Conservation (phyloP, 2,888 invertebrate species). For the Eueremaeus valkanovi region DNA sequence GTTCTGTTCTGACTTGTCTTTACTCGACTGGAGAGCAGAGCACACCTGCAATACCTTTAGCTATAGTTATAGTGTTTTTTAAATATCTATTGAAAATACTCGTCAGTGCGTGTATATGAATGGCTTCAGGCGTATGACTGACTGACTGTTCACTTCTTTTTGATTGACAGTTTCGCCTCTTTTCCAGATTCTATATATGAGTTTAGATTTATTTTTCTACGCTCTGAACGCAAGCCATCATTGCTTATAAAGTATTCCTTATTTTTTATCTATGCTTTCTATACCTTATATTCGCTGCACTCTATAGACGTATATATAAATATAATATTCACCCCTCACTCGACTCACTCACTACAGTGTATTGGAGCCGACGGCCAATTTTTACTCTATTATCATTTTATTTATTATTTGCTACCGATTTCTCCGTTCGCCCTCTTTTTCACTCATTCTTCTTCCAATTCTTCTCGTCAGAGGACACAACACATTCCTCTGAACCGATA, state of each 20-base stretch:
- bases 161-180: conserved; percentile 36
- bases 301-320: background rate
- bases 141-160: background rate
- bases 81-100: background rate
- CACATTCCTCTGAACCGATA: background rate
- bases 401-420: background rate
- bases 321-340: background rate
- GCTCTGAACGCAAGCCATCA: background rate
- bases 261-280: background rate
- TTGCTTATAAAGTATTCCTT: background rate
- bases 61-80: conserved; percentile 14
- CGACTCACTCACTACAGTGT: too few relatives aligned
- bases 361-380: background rate
- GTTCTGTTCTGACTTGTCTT: background rate
- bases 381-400: background rate
- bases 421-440: background rate
- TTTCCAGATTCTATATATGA: conserved; percentile 22
- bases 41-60: conserved; percentile 29
- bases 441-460: background rate
- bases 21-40: background rate
- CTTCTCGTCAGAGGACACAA: conserved; percentile 24
- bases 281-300: background rate
- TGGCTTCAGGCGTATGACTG: conserved; percentile 25
- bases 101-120: conserved; percentile 11
- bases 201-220: background rate